phyloP scores from a whole-genome alignment of 2,888 invertebrate genomes.

The Amblyteles armatorius region DNA sequence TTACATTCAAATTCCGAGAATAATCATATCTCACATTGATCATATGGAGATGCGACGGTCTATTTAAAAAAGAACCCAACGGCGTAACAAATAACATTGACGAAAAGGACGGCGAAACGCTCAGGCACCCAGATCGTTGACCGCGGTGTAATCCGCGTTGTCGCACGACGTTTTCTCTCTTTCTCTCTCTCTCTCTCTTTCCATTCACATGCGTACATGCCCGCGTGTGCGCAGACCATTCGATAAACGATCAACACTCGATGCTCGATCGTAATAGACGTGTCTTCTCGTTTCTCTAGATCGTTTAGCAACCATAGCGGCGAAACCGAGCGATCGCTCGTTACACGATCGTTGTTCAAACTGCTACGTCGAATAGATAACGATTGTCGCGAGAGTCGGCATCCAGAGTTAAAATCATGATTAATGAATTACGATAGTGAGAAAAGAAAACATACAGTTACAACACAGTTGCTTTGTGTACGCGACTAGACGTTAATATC shows the following conservation, averaged over 20 bases:
- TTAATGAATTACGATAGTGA: constrained; percentile 24
- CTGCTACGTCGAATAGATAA: constrained; percentile 6
- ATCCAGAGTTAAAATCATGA: constrained; percentile 13
- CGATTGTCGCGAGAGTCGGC: constrained; percentile 32
- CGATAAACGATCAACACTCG: constrained; percentile 19
- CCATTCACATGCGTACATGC: constrained; percentile 39
- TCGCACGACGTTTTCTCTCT: constrained; percentile 11
- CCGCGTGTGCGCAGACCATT: constrained; percentile 42
- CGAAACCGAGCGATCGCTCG: not conserved
- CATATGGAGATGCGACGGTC: constrained; percentile 61
- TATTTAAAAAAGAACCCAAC: constrained; percentile 16
- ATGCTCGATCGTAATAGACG: constrained; percentile 24
- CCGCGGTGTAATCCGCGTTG: not conserved
- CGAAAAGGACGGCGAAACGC: constrained; percentile 64
- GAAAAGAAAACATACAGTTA: not conserved
- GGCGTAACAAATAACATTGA: constrained; percentile 68
- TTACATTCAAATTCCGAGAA: constrained; percentile 69
- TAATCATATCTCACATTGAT: constrained; percentile 72
- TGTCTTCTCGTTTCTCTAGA: not conserved
- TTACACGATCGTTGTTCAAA: not conserved
- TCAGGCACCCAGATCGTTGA: constrained; percentile 11
- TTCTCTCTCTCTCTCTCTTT: not conserved
- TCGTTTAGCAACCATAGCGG: constrained; percentile 6
- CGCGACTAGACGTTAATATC: constrained; percentile 4
- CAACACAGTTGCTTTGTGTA: constrained; percentile 2